Evolutionary conservation across 2,797 vertebrate genomes (phyloP).

Genomic region (Bryconaethiops microstoma): DNA sequence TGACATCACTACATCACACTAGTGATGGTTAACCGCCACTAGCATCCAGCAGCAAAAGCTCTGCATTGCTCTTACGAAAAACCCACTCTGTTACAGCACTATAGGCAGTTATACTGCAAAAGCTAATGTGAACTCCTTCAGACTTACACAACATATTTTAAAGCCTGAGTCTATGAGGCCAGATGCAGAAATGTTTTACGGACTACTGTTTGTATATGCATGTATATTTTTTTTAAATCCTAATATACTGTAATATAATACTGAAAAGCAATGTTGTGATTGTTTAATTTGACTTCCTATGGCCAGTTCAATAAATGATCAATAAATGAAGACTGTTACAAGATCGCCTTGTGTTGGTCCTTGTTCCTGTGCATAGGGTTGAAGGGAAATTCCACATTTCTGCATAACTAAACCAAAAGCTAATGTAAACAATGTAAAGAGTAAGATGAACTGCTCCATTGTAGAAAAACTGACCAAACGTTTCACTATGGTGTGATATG

Average conservation of each 20-base stretch:
- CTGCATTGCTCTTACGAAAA: conserved; percentile 26
- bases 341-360: neutral
- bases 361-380: neutral
- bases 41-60: conserved; percentile 11
- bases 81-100: conserved; percentile 20
- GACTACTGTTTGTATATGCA: conserved; percentile 48
- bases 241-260: conserved; percentile 52
- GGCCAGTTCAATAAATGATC: conserved; percentile 30
- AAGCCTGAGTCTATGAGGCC: conserved; percentile 33
- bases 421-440: neutral
- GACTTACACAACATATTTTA: conserved; percentile 14
- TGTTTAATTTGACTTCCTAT: conserved; percentile 39
- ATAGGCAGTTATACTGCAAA: conserved; percentile 25
- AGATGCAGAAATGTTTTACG: conserved; percentile 41
- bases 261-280: conserved; percentile 42
- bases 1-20: conserved; percentile 9
- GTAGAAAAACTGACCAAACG: neutral
- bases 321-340: conserved; percentile 55
- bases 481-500: too few relatives aligned
- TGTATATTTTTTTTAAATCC: conserved; percentile 34
- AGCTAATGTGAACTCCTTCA: conserved; percentile 31
- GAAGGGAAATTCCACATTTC: too few relatives aligned
- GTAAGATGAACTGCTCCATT: neutral
- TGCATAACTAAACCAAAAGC: neutral
- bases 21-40: conserved; percentile 10